Evolutionary conservation across 2,113 vertebrate genomes (phyloP).

Genomic region (Siphamia tubifer): DNA sequence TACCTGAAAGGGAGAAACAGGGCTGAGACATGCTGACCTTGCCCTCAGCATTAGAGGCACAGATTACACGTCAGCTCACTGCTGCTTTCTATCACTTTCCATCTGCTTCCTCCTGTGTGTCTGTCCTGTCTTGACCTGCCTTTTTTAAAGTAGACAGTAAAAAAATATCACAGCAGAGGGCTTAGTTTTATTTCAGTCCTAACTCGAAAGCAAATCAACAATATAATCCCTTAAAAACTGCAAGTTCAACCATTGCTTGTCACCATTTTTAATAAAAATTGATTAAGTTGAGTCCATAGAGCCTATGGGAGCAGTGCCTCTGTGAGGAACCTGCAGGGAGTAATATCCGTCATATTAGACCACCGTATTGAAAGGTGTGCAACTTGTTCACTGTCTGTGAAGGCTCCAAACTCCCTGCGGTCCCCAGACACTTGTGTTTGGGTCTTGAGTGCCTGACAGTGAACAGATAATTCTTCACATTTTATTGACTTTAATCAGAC

Average conservation of each 20-base stretch:
- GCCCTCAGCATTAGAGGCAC: neutral
- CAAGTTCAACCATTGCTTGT: neutral
- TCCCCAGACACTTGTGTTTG: conserved; percentile 37
- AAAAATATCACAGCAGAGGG: neutral
- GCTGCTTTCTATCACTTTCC: conserved; percentile 1
- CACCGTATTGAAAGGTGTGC: conserved; percentile 31
- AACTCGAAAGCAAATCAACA: neutral
- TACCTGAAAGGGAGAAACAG: neutral
- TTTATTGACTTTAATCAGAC: conserved; percentile 65
- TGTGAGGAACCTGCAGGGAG: conserved; percentile 26
- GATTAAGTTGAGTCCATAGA: conserved; percentile 18
- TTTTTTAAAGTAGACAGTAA: neutral
- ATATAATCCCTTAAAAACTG: neutral
- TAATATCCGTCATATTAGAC: conserved; percentile 46
- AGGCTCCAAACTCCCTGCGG: conserved; percentile 33
- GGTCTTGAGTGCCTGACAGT: conserved; percentile 27
- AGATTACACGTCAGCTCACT: neutral
- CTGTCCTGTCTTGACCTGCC: neutral
- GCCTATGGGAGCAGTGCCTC: conserved; percentile 25
- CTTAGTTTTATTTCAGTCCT: neutral
- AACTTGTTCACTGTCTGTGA: conserved; percentile 7
- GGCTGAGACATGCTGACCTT: conserved; percentile 1
- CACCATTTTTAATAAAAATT: conserved; percentile 29
- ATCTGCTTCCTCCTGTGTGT: neutral
- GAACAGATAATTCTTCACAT: conserved; percentile 50